Evolutionary conservation across 2,113 vertebrate genomes (phyloP), one percentile per base, ranked within the genome.

Genomic region (Percina caprodes): DNA sequence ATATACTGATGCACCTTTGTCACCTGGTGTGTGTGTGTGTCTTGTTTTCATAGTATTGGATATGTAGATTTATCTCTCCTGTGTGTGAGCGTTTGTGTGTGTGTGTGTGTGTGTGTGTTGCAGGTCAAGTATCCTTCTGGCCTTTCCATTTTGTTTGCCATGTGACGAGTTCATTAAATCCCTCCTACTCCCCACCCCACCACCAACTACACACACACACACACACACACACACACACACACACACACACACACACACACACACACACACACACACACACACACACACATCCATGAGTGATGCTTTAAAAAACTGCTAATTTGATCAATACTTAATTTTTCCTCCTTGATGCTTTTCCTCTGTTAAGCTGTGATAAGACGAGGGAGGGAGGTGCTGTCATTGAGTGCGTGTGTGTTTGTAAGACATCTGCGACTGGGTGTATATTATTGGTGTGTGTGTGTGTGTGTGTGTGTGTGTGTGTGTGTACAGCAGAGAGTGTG

Each of bases 271-370:
- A 69, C 68, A 55, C 73, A 66, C 70, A 70, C 51, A 69, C 30
- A 46, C 21, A 70, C 74, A 77, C 10, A 80, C 48, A 2, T 67
- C 95, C 94, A 95, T 96, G 95, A 96, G 96, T 94, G 96, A 97
- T 96, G 95, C 96, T 96, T 79, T 97, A 96, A 97, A 97, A 89
- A 97, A 98, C 96, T 96, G 97, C 97, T 98, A 98, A 99, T 99
- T 98, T 99, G 97, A 99, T 99, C 97, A 98, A 99, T 99, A 98
- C 96, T 97, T 99, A 99, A 98, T 99, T 99, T 99, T 95, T 99
- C 96, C 96, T 96, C 96, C 96, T 92, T 45, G 79, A 93, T 95
- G 95, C 91, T 96, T 96, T 96, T 96, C 96, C 95, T 96, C 97
- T 99, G 98, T 95, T 96, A 96, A 96, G 94, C 95, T 91, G 96